Evolutionary conservation across 2,113 vertebrate species (phyloP).

Genomic region (Ptyas mucosa): DNA sequence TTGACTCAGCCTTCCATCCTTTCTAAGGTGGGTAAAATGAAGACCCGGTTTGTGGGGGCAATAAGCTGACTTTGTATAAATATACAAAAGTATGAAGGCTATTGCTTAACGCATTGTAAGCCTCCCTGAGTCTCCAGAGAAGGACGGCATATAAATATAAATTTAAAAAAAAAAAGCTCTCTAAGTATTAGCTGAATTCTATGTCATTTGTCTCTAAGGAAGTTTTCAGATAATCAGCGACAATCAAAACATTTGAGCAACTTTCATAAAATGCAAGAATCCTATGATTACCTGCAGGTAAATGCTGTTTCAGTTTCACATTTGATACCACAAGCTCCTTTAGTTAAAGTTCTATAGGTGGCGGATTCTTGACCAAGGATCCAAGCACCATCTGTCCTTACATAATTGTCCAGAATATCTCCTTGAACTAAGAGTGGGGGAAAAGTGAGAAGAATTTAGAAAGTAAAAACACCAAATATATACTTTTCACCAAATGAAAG

Average conservation of each 20-base stretch:
- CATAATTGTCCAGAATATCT: conserved; percentile 60
- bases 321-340: conserved; percentile 56
- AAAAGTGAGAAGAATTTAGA: not conserved
- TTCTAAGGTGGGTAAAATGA: too few species aligned
- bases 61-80: too few species aligned
- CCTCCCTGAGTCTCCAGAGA: too few species aligned
- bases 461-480: conserved; percentile 7
- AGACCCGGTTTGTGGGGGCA: too few species aligned
- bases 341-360: conserved; percentile 28
- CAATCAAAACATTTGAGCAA: not conserved
- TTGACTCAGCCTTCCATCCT: too few species aligned
- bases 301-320: conserved; percentile 70
- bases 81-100: too few species aligned
- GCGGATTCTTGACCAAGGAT: conserved; percentile 38
- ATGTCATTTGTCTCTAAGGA: not conserved
- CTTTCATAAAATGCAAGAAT: not conserved
- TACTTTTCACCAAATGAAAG: not conserved
- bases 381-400: conserved; percentile 69
- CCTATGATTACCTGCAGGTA: conserved; percentile 68
- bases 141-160: too few species aligned
- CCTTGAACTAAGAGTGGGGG: conserved; percentile 56
- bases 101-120: too few species aligned
- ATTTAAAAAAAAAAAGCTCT: too few species aligned
- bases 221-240: not conserved
- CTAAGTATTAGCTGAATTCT: not conserved